Evolutionary conservation across 2,113 vertebrate genomes (phyloP).

Genomic region (Ciconia boyciana): DNA sequence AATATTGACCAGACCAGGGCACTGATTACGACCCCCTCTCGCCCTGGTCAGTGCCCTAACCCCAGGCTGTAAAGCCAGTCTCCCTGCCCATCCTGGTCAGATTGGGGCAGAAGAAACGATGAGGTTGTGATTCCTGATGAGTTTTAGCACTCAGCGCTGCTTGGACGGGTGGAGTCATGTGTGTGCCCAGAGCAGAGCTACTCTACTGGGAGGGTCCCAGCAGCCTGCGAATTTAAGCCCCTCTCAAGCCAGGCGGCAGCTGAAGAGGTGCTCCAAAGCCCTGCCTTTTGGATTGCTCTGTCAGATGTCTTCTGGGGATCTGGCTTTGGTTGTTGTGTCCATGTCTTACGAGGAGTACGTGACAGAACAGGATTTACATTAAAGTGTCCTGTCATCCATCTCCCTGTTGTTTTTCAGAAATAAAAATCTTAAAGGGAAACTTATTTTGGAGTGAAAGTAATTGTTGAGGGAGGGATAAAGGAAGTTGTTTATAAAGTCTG

Average conservation of each 20-base stretch:
- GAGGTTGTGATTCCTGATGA: not conserved
- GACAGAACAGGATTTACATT: not conserved
- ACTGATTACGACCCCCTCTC: not conserved
- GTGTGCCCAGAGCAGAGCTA: not conserved
- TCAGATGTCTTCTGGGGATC: not conserved
- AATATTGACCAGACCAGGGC: not conserved
- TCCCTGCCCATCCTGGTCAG: accelerated
- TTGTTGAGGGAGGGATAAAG: not conserved
- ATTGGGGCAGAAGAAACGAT: accelerated
- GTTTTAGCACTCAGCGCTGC: not conserved
- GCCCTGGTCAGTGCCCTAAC: not conserved
- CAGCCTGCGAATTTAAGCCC: not conserved
- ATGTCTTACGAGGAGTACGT: accelerated
- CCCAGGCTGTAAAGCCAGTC: not conserved
- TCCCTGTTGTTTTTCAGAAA: not conserved
- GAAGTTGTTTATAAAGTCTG: not conserved
- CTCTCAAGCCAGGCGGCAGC: not conserved
- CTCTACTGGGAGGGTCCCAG: not conserved
- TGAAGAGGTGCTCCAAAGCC: not conserved
- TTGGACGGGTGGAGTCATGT: not conserved
- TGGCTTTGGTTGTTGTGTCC: not conserved
- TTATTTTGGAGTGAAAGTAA: not conserved
- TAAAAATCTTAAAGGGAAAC: not conserved
- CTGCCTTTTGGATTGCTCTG: not conserved
- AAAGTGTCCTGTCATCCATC: not conserved